A percentile compares a stretch with the other conserved stretches of the same genome.
These are phyloP conservation scores for Zaprionus lachaisei DNA, from an alignment of 1,140 invertebrate genomes.

Conservation along the genomic window DNA sequence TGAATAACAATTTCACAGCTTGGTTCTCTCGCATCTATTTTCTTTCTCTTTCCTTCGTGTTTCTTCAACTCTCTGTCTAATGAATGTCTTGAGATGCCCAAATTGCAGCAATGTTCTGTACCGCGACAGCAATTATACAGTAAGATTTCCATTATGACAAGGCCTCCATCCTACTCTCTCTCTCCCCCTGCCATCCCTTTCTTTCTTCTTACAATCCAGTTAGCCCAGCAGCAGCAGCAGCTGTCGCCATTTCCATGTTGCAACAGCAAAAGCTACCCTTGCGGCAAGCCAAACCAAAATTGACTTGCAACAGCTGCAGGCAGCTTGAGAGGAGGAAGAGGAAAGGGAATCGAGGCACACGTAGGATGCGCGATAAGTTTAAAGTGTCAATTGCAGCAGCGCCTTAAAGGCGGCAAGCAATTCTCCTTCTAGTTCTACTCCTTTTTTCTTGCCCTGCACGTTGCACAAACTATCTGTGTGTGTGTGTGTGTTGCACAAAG, in stretches of 20 bases:
- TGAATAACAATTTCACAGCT: constrained; percentile 11
- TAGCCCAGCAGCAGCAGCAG: constrained; percentile 26
- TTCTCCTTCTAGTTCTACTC: background rate
- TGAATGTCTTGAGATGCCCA: constrained; percentile 27
- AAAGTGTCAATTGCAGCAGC: constrained; percentile 55
- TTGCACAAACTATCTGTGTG: background rate
- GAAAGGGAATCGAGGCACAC: background rate
- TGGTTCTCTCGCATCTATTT: background rate
- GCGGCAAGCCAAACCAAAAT: constrained; percentile 25
- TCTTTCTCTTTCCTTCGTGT: background rate
- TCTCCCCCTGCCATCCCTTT: background rate
- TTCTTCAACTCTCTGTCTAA: constrained; percentile 1
- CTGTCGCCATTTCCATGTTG: constrained; percentile 67
- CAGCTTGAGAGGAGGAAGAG: background rate
- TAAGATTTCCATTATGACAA: constrained; percentile 27
- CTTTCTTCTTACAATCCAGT: background rate
- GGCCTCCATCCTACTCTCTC: background rate
- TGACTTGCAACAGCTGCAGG: constrained; percentile 56
- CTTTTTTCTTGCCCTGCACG: background rate
- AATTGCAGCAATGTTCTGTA: constrained; percentile 26
- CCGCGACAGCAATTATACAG: constrained; percentile 41
- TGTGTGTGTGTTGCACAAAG: constrained; percentile 13
- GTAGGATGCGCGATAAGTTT: constrained; percentile 44
- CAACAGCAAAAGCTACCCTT: constrained; percentile 47
- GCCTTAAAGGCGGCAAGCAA: constrained; percentile 15